Evolutionary conservation across 2,113 vertebrate species (phyloP).

Genomic region (Dicrurus megarhynchus): DNA sequence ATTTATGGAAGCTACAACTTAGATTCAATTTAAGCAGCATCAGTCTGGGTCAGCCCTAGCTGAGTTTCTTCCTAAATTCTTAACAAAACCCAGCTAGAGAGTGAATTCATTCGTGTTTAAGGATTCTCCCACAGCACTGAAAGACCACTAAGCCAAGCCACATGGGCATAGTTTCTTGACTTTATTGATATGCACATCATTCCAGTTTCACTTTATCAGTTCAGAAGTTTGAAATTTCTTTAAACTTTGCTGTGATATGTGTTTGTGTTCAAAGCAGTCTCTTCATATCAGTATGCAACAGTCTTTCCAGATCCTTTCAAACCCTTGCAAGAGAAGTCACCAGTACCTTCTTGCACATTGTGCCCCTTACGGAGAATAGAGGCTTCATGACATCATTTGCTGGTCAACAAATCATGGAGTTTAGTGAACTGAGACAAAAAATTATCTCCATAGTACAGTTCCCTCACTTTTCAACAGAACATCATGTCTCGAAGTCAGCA

Average conservation of each 20-base stretch:
- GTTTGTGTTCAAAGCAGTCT: background rate
- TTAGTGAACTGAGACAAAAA: background rate
- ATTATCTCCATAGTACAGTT: background rate
- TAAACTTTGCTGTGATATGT: background rate
- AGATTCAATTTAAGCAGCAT: background rate
- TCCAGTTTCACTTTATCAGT: background rate
- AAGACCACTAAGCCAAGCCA: background rate
- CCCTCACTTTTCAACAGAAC: background rate
- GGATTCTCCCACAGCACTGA: background rate
- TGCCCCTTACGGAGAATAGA: background rate
- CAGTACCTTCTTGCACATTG: background rate
- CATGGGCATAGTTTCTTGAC: background rate
- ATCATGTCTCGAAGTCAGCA: background rate
- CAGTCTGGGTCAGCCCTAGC: background rate
- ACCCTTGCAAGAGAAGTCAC: background rate
- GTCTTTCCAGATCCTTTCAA: background rate
- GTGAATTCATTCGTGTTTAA: background rate
- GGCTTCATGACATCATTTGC: background rate
- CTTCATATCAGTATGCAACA: background rate
- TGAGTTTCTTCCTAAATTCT: background rate
- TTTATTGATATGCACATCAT: background rate
- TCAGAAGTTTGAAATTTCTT: background rate
- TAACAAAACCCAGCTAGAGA: background rate
- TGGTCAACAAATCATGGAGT: background rate
- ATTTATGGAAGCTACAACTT: background rate